phyloP scores from a whole-genome alignment of 2,797 vertebrate species.

The Coregonus ussuriensis region DNA sequence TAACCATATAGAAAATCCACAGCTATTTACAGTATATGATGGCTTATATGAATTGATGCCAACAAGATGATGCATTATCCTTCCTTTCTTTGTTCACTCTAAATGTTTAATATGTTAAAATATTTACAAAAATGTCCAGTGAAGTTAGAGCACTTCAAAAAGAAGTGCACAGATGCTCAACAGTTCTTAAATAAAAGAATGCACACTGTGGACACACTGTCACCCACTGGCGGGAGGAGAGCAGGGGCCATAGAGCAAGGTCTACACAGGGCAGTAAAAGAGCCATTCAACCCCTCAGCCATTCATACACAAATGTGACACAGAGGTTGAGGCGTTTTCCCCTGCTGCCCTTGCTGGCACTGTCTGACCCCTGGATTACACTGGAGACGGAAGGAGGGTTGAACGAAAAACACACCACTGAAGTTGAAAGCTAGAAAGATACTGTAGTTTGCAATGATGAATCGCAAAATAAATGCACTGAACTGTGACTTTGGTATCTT shows the following conservation, averaged over 20 bases:
- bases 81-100: no score
- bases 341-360: slow-evolving; percentile 37
- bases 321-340: slow-evolving; percentile 45
- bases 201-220: slow-evolving; percentile 14
- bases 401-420: not conserved
- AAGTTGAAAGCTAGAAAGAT: not conserved
- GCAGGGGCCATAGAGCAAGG: slow-evolving; percentile 25
- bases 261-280: slow-evolving; percentile 54
- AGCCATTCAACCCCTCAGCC: slow-evolving; percentile 64
- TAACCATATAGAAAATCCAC: no score
- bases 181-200: not conserved
- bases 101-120: no score
- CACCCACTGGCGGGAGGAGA: not conserved
- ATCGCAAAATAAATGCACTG: no score
- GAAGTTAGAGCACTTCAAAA: no score
- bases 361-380: slow-evolving; percentile 52
- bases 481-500: no score
- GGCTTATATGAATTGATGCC: no score
- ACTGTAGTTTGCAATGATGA: not conserved
- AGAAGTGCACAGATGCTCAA: slow-evolving; percentile 22
- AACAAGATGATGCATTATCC: no score
- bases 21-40: no score
- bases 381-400: not conserved
- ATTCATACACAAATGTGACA: slow-evolving; percentile 78
- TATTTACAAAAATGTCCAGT: no score